phyloP scores from a whole-genome alignment of 2,888 invertebrate genomes.

The Lingula anatina region DNA sequence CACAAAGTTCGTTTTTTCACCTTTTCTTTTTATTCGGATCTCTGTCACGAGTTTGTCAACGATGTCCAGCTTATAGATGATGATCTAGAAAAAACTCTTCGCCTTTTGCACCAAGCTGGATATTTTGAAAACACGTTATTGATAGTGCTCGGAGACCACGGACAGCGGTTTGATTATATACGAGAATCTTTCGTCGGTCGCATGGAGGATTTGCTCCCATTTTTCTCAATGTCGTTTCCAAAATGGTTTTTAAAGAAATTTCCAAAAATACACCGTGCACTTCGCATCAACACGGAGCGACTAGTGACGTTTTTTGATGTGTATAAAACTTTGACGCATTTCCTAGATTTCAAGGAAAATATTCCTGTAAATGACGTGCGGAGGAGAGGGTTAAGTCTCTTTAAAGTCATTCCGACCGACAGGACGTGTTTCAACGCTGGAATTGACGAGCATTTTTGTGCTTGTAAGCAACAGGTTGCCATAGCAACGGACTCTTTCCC shows the following conservation, averaged over 20 bases:
- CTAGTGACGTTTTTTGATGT: background rate
- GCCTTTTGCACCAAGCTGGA: background rate
- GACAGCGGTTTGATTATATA: background rate
- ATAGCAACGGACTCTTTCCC: too few relatives aligned
- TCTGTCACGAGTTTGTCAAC: background rate
- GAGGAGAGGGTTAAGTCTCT: background rate
- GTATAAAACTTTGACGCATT: background rate
- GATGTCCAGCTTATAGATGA: background rate
- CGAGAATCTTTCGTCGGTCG: background rate
- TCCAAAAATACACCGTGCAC: background rate
- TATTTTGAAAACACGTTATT: background rate
- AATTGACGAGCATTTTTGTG: background rate
- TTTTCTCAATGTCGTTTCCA: background rate
- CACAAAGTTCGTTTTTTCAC: background rate
- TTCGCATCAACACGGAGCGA: background rate
- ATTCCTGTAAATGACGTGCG: background rate
- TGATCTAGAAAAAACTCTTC: background rate
- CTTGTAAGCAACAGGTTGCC: too few relatives aligned
- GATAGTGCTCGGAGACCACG: background rate
- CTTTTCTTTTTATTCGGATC: background rate
- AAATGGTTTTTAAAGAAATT: background rate
- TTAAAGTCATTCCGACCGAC: background rate
- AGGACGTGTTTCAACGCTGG: background rate
- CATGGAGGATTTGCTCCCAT: background rate
- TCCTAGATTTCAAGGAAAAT: background rate